Base-by-base conservation (phyloP, 2,113 vertebrate species). In the Anhinga anhinga region DNA sequence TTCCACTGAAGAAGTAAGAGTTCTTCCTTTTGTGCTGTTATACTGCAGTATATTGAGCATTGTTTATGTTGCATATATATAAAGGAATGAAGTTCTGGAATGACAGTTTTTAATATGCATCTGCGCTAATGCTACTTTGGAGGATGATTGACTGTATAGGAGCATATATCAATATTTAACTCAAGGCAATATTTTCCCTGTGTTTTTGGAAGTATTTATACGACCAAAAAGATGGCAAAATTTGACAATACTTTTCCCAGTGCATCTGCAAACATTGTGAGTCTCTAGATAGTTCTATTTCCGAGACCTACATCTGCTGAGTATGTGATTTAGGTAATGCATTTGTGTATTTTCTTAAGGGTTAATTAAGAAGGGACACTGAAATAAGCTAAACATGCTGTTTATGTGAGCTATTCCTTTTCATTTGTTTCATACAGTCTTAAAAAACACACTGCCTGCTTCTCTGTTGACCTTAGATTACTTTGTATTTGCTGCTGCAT, bases 391-490 rank as follows among this genome's bases (percentile, higher is more conserved):
- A 93, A 95, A 83, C 21, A 17, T 78, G 45, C 38, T 62, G 38
- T 53, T 78, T 74, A 13, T 81, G 18, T 78, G 71, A 86, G 36
- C 53, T 86, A 26, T 50, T 73, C 12, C 36, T 26, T 90, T 89
- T 93, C 4, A 76, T 36, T 84, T 56, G 11, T 82, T 94, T 94
- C 81, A 66, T n/a, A 13, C 4, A 62, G n/a, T 34, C 66, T 73
- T 83, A n/a, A 82, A 88, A 92, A 94, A 86, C 58, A 42, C n/a
- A n/a, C 47, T 89, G 50, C 47, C 67, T 88, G 34, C 20, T 71
- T 88, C 63, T 86, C 50, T 91, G 32, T 62, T 96, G 83, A 93
- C 93, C 86, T 95, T 56, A 61, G n/a, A 81, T 91, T 90, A 30
- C 47, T 94, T 69, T 56, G 86, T 86, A 89, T 91, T 91, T 96